Evolutionary conservation across 2,113 vertebrate genomes (phyloP), one percentile per base, ranked within the genome.

Genomic region (Grammomys surdaster): DNA sequence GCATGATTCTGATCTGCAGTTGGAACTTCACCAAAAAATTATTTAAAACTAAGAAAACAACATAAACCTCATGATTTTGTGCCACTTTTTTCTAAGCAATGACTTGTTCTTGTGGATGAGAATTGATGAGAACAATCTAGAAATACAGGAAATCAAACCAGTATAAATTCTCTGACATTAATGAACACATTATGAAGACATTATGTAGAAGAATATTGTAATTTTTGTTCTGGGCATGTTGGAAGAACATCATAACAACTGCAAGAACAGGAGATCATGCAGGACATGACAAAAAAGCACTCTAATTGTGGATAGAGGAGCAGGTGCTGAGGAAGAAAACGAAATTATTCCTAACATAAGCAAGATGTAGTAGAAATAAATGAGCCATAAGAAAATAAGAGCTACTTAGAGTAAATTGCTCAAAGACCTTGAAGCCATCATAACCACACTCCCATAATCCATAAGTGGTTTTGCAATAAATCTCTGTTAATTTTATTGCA

Each of bases 401-500:
- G 75, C 7, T 40, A 81, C 76, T 96, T 92, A 85, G 54, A 88
- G 69, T 54, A 77, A 94, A 94, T 54, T 95, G 46, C 86, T 96
- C 88, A 65, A 87, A 96, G 93, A 96, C 78, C 80, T 97, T 60
- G 87, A n/a, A 91, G 82, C 69, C 65, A 63, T 72, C 85, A 43
- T 76, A 70, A 88, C 22, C 70, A 76, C 70, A 54, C 88, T 46
- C 46, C 72, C 7, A 0, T 33, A 43, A 92, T 80, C 63, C 26
- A 65, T 75, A 75, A 80, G 43, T 6, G 11, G 1, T 11, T 90
- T 88, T 65, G 56, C 16, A 40, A 76, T 90, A 85, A 81, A 93
- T 96, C 94, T 87, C 43, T 91, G 51, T 96, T 96, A 90, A 94
- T 96, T 96, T 93, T 86, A 88, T 90, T 85, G 81, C 36, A 87